phyloP scores from a whole-genome alignment of 1,140 invertebrate genomes.

The Drosophila prosaltans region DNA sequence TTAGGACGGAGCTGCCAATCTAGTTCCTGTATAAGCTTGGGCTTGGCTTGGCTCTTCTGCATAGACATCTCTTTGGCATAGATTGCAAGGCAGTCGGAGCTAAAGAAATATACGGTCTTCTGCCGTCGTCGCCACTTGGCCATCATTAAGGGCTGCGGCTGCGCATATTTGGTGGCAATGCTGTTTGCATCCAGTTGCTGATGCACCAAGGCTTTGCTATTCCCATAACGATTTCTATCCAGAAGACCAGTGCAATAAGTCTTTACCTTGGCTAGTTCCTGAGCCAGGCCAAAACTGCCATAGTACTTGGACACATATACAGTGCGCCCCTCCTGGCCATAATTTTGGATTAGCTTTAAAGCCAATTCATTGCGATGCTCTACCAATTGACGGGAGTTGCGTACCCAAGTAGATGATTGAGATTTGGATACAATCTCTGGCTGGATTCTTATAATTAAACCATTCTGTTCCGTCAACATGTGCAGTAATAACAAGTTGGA shows the following conservation, averaged over 20 bases:
- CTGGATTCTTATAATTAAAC: constrained; percentile 55
- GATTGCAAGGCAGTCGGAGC: constrained; percentile 69
- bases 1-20: constrained; percentile 51
- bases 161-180: constrained; percentile 59
- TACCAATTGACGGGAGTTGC: constrained; percentile 64
- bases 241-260: constrained; percentile 69
- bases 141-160: constrained; percentile 58
- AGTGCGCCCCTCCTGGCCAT: constrained; percentile 47
- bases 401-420: constrained; percentile 30
- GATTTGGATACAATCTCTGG: constrained; percentile 51
- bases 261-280: constrained; percentile 48
- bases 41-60: constrained; percentile 62
- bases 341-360: constrained; percentile 51
- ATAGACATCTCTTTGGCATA: constrained; percentile 69
- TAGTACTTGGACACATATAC: constrained; percentile 69
- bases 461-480: constrained; percentile 61
- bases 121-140: constrained; percentile 63
- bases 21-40: constrained; percentile 66
- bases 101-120: constrained; percentile 67
- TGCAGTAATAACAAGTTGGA: constrained; percentile 53
- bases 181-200: constrained; percentile 49
- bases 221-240: constrained; percentile 68
- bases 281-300: constrained; percentile 64
- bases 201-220: constrained; percentile 64
- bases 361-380: constrained; percentile 45